Base-by-base conservation (phyloP, 2,797 vertebrate species). In the Acrocephalus scirpaceus region DNA sequence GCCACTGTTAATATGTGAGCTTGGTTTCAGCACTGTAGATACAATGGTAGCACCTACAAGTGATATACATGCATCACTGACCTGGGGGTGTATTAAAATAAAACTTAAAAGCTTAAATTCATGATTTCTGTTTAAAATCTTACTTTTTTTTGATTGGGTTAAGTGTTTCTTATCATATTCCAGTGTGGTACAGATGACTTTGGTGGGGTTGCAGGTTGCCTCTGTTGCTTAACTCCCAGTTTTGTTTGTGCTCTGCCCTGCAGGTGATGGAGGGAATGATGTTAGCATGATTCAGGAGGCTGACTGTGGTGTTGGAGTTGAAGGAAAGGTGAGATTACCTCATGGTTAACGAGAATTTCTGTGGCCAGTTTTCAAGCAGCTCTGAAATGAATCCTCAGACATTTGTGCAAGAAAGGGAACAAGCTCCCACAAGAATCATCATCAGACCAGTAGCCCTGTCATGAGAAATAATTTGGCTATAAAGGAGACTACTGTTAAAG, bases 271-370 rank as follows among this genome's bases (percentile, higher is more conserved):
- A 96, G 99, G 99, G 97, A 99, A 99, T 94, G 99, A 99, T 78
- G 99, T 99, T 96, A 99, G 99, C 97, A 99, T 99, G 99, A 99
- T 99, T 97, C 99, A 99, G 98, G 99, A 99, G 97, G 98, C 99
- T 1, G 99, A 99, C 98, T 99, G 99, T 71, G 99, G 99, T 62
- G 99, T 99, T 95, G 99, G 99, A 90, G 99, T 99, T 96, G 99
- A 99, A 98, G 99, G 99, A 95, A 99, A 99, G 99, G 99, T 99
- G 98, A 98, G 99, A 90, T 85, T 83, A 54, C 23, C 42, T 94
- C 7, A 11, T 67, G n/a, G 60, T 81, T 76, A 76, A 20, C 75
- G 69, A 53, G 58, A 76, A 18, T 81, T 70, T 42, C 44, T 58
- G 19, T 50, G 83, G n/a, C 36, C 50, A 16, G 29, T 92, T 93